Evolutionary conservation across 2,888 invertebrate species (phyloP).

Genomic region (Scaptodrosophila latifasciaeformis): DNA sequence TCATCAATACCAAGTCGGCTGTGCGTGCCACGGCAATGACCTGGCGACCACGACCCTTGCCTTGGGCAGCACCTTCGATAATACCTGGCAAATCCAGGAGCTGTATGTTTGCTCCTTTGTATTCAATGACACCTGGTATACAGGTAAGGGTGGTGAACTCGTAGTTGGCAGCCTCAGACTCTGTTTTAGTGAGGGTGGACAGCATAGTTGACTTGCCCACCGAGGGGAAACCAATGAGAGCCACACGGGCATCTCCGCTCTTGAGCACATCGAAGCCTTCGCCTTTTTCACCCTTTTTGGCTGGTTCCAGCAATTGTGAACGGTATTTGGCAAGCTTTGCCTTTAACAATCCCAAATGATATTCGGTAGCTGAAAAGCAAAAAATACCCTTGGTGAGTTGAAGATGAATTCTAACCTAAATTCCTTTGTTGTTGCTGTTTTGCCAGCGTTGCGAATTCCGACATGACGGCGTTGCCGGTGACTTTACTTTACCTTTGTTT

Average conservation of each 20-base stretch:
- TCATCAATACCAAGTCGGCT: slow-evolving; percentile 98
- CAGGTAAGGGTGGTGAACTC: slow-evolving; percentile 99
- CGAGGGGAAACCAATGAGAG: slow-evolving; percentile 98
- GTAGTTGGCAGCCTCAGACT: slow-evolving; percentile 95
- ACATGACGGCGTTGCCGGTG: slow-evolving; percentile 33
- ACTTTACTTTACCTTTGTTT: slow-evolving; percentile 88
- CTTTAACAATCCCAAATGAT: slow-evolving; percentile 97
- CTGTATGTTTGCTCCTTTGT: slow-evolving; percentile 99
- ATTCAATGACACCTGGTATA: slow-evolving; percentile 99
- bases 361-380: slow-evolving; percentile 95
- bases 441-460: slow-evolving; percentile 51
- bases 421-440: no score
- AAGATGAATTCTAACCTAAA: slow-evolving; percentile 65
- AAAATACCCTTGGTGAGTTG: slow-evolving; percentile 30
- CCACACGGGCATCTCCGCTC: slow-evolving; percentile 98
- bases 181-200: slow-evolving; percentile 95
- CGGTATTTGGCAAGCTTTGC: slow-evolving; percentile 97
- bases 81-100: slow-evolving; percentile 98
- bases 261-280: slow-evolving; percentile 99
- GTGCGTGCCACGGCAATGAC: slow-evolving; percentile 99
- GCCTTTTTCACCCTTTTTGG: slow-evolving; percentile 95
- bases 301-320: slow-evolving; percentile 94
- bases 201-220: slow-evolving; percentile 88
- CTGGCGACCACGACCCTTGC: slow-evolving; percentile 93
- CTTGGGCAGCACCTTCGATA: slow-evolving; percentile 98